These are phyloP conservation scores for Venustaconcha ellipsiformis DNA, from an alignment of 1,140 invertebrate species.

Conservation along the genomic window DNA sequence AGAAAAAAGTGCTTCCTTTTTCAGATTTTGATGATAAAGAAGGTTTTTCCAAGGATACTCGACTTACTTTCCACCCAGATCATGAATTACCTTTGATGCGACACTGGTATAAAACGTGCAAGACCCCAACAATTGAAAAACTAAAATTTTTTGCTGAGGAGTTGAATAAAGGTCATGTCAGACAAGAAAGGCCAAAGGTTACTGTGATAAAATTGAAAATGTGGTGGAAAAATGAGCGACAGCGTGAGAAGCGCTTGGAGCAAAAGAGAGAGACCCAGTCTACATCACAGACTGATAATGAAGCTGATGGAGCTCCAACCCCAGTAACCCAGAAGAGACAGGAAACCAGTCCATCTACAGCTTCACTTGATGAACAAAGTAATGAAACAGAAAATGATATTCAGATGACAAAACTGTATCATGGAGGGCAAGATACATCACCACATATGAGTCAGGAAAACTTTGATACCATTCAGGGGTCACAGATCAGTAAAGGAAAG, in stretches of 20 bases:
- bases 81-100: conserved; percentile 62
- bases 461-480: neutral
- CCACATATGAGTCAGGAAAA: neutral
- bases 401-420: neutral
- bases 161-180: conserved; percentile 60
- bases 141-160: conserved; percentile 55
- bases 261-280: conserved; percentile 8
- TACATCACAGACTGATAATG: neutral
- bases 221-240: conserved; percentile 69
- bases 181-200: conserved; percentile 61
- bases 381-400: neutral
- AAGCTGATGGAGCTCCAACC: neutral
- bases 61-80: conserved; percentile 63
- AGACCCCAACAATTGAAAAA: conserved; percentile 54
- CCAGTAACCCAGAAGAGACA: neutral
- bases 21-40: conserved; percentile 27
- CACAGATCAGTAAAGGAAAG: neutral
- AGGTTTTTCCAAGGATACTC: conserved; percentile 36
- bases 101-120: conserved; percentile 56
- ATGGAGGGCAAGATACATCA: neutral
- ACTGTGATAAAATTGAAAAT: conserved; percentile 57
- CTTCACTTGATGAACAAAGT: neutral
- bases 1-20: neutral
- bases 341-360: neutral
- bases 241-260: conserved; percentile 46